Base-by-base conservation (phyloP, 2,888 invertebrate genomes). In the Kryphioiulus occultus region DNA sequence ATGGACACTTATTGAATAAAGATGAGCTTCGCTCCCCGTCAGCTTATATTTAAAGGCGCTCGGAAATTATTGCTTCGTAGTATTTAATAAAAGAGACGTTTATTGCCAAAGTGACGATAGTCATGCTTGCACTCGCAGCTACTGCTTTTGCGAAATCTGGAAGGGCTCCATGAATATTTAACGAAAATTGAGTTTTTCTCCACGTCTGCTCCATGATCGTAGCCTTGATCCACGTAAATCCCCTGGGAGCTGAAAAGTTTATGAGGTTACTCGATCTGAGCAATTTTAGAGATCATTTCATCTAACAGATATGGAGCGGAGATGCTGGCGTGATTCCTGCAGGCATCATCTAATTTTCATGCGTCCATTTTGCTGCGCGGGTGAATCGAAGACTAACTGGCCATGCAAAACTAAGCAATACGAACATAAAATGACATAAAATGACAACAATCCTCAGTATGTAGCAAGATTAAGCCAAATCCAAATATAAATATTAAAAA, bases 41-140 rank as follows among this genome's bases (percentile, higher is more conserved):
- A 78, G 78, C 78, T 78, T 78, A 78, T 78, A 78, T 78, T 78
- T 78, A 78, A 78, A 78, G 78, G 78, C 78, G 78, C 78, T 30
- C 15, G 17, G 30, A 78, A 78, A 78, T 78, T 78, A 78, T 78
- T 78, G 30, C 78, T 78, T 78, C 78, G 26, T 30, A 78, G 78
- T 30, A 78, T 78, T 78, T 78, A 78, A 78, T 78, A 78, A 78
- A 78, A 78, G 78, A 30, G 78, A 78, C 78, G 30, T 78, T 78
- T 78, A 78, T 78, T 78, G 78, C 78, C 17, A 32, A 78, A 78
- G 78, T 78, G 78, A 78, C 78, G 78, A 78, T 78, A 32, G 78
- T 17, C 68, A 12, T 68, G 12, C 78, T 17, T 26, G 17, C 10
- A 12, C 15, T 26, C 15, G 17, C 26, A 12, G 12, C 68, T 26